Conservation (phyloP, 1,140 invertebrate species). For the Drosophila quadrilineata region DNA sequence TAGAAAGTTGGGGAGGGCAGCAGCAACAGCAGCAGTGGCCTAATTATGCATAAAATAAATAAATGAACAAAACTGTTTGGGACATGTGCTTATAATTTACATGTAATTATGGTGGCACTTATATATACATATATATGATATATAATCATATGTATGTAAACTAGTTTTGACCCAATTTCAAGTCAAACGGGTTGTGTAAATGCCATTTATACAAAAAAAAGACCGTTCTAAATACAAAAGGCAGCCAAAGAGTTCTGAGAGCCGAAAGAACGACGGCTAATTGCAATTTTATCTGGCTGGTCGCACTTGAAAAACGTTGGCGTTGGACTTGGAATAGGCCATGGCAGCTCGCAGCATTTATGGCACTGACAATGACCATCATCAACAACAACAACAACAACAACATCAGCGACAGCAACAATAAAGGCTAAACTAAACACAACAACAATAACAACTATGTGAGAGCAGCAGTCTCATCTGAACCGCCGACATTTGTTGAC, state of each 20-base stretch:
- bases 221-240: too few species aligned
- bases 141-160: too few species aligned
- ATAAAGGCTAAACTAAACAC: constrained; percentile 29
- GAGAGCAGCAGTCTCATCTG: too few species aligned
- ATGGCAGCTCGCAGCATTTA: constrained; percentile 6
- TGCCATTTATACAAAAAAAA: too few species aligned
- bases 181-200: constrained; percentile 40
- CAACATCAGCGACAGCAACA: constrained; percentile 20
- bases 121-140: too few species aligned
- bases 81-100: constrained; percentile 59
- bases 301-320: constrained; percentile 21
- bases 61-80: constrained; percentile 61
- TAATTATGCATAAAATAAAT: constrained; percentile 65
- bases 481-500: constrained; percentile 55
- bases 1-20: too few species aligned
- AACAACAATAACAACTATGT: too few species aligned
- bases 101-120: constrained; percentile 59
- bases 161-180: constrained; percentile 28
- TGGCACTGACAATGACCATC: constrained; percentile 7
- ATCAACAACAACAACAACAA: constrained; percentile 20
- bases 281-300: constrained; percentile 35
- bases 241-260: constrained; percentile 40
- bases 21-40: background rate
- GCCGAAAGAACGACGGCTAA: constrained; percentile 17
- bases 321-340: constrained; percentile 5